phyloP scores from a whole-genome alignment of 2,113 vertebrate genomes.

The Lepisosteus osseus region DNA sequence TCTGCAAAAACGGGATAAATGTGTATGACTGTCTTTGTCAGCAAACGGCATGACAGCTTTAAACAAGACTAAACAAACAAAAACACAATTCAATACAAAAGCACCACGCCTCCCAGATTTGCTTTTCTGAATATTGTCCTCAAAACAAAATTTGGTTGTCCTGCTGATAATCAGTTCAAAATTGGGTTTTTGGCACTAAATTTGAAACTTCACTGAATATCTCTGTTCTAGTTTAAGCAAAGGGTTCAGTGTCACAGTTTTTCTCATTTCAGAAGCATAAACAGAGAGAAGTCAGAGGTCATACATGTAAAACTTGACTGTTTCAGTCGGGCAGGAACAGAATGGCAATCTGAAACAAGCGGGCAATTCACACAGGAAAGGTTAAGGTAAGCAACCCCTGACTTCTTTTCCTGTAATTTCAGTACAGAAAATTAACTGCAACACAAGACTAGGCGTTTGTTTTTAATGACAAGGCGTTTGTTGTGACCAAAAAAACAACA shows the following conservation, averaged over 20 bases:
- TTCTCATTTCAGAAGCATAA: slow-evolving; percentile 58
- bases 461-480: neutral
- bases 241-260: slow-evolving; percentile 56
- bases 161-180: no score
- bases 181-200: no score
- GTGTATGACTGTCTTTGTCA: no score
- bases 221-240: no score
- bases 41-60: no score
- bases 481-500: neutral
- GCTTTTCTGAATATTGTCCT: no score
- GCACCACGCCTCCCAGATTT: no score
- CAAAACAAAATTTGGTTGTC: no score
- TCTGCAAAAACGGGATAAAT: no score
- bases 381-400: slow-evolving; percentile 35
- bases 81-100: no score
- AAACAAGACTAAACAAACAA: neutral
- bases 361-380: slow-evolving; percentile 56
- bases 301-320: slow-evolving; percentile 59
- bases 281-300: slow-evolving; percentile 61
- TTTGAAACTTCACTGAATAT: no score
- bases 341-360: slow-evolving; percentile 48
- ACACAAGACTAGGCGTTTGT: slow-evolving; percentile 20
- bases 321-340: slow-evolving; percentile 29
- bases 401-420: slow-evolving; percentile 45
- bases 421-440: slow-evolving; percentile 52